These are phyloP conservation scores for Cynocephalus volans DNA, from an alignment of 2,113 vertebrate genomes.

Conservation along the genomic window DNA sequence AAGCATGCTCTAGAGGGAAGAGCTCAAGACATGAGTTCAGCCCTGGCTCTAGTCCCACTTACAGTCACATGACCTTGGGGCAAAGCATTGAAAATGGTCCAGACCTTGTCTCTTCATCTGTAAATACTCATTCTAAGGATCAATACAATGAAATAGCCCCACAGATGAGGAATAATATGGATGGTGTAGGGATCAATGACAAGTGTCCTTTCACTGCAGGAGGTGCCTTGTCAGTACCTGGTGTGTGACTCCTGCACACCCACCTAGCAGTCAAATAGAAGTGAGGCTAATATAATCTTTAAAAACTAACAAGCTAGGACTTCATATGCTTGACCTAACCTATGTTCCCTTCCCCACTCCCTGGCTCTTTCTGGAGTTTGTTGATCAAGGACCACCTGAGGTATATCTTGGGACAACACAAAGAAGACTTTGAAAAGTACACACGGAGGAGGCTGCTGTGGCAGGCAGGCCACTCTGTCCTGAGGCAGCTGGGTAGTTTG, in stretches of 20 bases:
- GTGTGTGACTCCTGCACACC: background rate
- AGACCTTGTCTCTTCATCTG: background rate
- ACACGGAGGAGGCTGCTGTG: background rate
- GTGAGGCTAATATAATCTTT: background rate
- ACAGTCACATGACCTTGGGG: background rate
- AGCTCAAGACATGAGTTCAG: background rate
- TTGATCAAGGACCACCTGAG: background rate
- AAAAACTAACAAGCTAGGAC: background rate
- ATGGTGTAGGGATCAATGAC: background rate
- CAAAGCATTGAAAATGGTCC: rapidly evolving
- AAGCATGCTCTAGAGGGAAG: background rate
- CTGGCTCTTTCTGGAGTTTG: background rate
- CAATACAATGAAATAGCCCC: background rate
- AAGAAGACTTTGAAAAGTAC: background rate
- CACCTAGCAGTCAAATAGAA: too few species aligned
- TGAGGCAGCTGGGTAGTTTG: background rate
- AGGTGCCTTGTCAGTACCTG: background rate
- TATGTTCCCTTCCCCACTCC: background rate
- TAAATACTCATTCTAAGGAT: background rate
- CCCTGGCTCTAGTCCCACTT: background rate
- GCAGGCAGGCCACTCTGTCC: background rate
- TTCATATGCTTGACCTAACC: background rate
- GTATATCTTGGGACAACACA: background rate
- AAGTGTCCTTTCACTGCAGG: background rate
- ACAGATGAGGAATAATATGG: background rate